These are phyloP conservation scores for Propsilocerus akamusi DNA, from an alignment of 1,140 invertebrate genomes.

Conservation along the genomic window DNA sequence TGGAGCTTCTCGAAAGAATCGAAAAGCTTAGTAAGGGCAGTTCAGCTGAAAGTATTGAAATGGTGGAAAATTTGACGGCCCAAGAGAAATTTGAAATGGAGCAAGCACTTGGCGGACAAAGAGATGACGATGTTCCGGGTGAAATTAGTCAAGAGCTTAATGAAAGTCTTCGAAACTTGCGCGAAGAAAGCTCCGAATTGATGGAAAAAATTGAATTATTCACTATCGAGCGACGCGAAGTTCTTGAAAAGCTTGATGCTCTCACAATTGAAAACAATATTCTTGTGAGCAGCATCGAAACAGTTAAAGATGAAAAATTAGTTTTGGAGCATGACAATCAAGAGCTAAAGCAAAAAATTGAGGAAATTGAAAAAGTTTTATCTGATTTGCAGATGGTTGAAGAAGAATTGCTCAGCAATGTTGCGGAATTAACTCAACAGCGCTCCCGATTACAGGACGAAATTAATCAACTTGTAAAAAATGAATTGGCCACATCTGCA, in stretches of 20 bases:
- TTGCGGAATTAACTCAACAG: slow-evolving; percentile 11
- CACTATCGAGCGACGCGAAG: slow-evolving; percentile 38
- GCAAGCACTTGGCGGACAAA: slow-evolving; percentile 16
- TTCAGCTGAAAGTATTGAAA: slow-evolving; percentile 46
- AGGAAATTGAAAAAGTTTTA: slow-evolving; percentile 15
- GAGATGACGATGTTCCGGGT: slow-evolving; percentile 15
- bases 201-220: slow-evolving; percentile 45
- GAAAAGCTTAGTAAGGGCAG: slow-evolving; percentile 45
- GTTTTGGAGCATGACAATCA: slow-evolving; percentile 26
- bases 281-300: slow-evolving; percentile 29
- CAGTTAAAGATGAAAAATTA: slow-evolving; percentile 34
- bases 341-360: slow-evolving; percentile 24
- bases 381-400: slow-evolving; percentile 14
- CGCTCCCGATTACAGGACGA: slow-evolving; percentile 9
- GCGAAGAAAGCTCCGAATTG: slow-evolving; percentile 36
- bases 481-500: slow-evolving; percentile 10
- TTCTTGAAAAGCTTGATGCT: slow-evolving; percentile 45
- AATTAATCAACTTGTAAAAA: slow-evolving; percentile 7
- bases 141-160: slow-evolving; percentile 25
- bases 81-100: slow-evolving; percentile 38
- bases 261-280: slow-evolving; percentile 37
- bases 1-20: slow-evolving; percentile 41
- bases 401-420: slow-evolving; percentile 8
- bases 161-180: slow-evolving; percentile 30
- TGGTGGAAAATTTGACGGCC: slow-evolving; percentile 41